Conservation (phyloP, 2,797 vertebrate species). For the Lepidocolaptes lacrymiger region DNA sequence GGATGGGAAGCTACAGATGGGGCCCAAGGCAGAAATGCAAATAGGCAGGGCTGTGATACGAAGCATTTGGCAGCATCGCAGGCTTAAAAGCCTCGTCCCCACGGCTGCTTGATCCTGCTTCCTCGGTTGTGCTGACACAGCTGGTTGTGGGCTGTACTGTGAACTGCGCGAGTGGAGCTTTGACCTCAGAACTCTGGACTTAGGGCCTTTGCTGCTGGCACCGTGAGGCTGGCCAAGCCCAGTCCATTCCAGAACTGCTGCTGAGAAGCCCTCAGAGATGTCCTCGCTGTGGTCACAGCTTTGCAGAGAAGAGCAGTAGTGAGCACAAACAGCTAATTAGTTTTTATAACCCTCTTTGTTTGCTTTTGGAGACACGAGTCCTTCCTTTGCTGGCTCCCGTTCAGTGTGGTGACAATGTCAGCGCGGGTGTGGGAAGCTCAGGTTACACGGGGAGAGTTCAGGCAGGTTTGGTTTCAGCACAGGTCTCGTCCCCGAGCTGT, state of each 20-base stretch:
- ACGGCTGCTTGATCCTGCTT: slow-evolving; percentile 51
- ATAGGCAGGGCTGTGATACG: slow-evolving; percentile 56
- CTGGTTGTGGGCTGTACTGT: slow-evolving; percentile 49
- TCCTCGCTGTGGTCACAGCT: not conserved
- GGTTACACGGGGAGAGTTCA: not conserved
- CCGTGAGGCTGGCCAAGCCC: not conserved
- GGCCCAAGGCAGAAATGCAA: slow-evolving; percentile 66
- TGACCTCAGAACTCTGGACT: slow-evolving; percentile 49
- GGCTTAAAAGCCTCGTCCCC: slow-evolving; percentile 54
- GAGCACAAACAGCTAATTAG: slow-evolving; percentile 8
- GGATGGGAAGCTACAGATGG: slow-evolving; percentile 66
- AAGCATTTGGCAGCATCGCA: slow-evolving; percentile 47
- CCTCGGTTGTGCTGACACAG: slow-evolving; percentile 61
- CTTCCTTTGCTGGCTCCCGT: not conserved
- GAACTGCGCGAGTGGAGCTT: slow-evolving; percentile 13
- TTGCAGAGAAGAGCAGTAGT: not conserved
- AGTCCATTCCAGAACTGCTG: not conserved
- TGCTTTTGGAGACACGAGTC: not conserved
- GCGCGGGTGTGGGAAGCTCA: not conserved
- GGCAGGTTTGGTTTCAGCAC: slow-evolving; percentile 46
- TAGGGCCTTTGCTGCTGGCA: slow-evolving; percentile 27
- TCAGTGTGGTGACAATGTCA: not conserved
- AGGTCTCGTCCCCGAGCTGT: not conserved
- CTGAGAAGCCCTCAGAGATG: not conserved
- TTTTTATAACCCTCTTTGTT: slow-evolving; percentile 44